Evolutionary conservation across 2,888 invertebrate genomes (phyloP), one percentile per base, ranked within the genome.

Genomic region (Beris morrisii): DNA sequence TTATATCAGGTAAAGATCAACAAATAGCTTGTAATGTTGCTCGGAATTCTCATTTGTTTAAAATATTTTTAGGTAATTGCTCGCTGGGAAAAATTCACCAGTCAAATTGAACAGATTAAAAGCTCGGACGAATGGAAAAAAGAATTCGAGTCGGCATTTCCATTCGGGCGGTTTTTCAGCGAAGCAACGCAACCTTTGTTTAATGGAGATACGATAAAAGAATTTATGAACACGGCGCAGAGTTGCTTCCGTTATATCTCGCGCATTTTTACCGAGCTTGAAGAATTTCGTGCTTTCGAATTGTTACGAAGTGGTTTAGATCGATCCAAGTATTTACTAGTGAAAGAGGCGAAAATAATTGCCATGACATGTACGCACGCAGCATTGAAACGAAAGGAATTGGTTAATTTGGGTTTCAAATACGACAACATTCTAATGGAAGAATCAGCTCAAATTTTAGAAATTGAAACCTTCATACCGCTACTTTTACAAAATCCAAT

Each of bases 321-420:
- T 79, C 85, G 99, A 56, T 95, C 97, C 0, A 94, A 97, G 75
- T 99, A 99, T 81, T 83, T 99, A 66, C 83, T 99, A 63, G 97
- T 99, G 0, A 96, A 97, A 77, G 99, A 99, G 79, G 98, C 99
- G 0, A 99, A 98, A 83, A 97, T 99, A 65, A 99, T 99, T 73
- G 99, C 99, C 1, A 99, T 99, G 99, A 99, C 99, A 0, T 99
- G 99, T 83, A 99, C 99, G 0, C 99, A 99, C 80, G 99, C 99
- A 1, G 99, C 99, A 0, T 84, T 99, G 11, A 97, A 98, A 77
- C 85, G 99, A 32, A 91, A 95, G 61, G 99, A 99, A 79, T 84
- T 99, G 4, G 98, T 99, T 0, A 93, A 95, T 77, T 89, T 96
- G 81, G 90, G 93, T 53, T 97, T 97, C 81, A 94, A 95, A 82